Conservation (phyloP, 2,888 invertebrate genomes). For the Odontocerum albicorne region DNA sequence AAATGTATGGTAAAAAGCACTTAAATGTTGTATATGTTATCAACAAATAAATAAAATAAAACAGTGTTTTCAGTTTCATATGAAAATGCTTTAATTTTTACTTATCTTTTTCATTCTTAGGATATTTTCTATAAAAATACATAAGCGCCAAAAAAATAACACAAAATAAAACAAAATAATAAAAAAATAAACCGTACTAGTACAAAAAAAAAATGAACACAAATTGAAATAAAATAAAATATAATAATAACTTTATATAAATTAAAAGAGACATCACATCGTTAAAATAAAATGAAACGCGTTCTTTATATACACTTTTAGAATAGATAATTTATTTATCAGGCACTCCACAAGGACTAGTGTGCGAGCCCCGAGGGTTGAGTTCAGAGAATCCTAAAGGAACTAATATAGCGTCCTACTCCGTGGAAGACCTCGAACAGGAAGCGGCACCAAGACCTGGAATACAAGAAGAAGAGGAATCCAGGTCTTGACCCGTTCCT, state of each 20-base stretch:
- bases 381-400: conserved; percentile 9
- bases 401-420: too few species aligned
- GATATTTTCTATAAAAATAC: conserved; percentile 28
- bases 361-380: conserved; percentile 25
- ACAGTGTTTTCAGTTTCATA: conserved; percentile 1
- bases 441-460: too few species aligned
- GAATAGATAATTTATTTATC: background rate
- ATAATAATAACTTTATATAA: conserved; percentile 8
- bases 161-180: conserved; percentile 15
- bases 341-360: conserved; percentile 32
- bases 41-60: background rate
- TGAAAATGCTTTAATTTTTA: conserved; percentile 26
- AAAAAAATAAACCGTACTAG: conserved; percentile 17
- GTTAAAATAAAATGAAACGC: conserved; percentile 24
- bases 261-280: conserved; percentile 28
- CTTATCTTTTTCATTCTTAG: conserved; percentile 14
- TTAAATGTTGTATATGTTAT: background rate
- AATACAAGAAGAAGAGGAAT: too few species aligned
- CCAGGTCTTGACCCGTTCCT: too few species aligned
- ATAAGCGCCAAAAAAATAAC: conserved; percentile 17
- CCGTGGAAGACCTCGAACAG: too few species aligned
- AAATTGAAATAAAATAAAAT: conserved; percentile 12
- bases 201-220: conserved; percentile 16
- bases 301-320: background rate
- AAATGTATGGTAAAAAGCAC: too few species aligned